Evolutionary conservation across 2,797 vertebrate genomes (phyloP), one percentile per base, ranked within the genome.

Genomic region (Takifugu ocellatus): DNA sequence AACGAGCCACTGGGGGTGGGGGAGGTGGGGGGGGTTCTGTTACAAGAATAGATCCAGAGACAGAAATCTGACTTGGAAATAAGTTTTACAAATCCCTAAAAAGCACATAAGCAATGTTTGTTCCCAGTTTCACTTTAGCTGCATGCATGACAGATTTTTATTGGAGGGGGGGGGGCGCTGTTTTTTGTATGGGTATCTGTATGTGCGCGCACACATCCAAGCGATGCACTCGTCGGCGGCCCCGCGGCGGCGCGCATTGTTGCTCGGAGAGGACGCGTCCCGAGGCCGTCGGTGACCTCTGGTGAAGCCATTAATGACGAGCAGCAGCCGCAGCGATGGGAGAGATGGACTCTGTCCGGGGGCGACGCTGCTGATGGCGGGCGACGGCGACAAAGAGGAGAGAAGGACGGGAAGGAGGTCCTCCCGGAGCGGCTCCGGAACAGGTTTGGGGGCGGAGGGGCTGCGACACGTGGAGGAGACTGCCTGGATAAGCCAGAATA

Each of bases 261-360:
- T 86, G 87, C 85, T 89, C 12, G 77, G 86, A 90, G 85, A 89
- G 86, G 81, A 83, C 88, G 77, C 83, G 83, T 83, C 87, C 87
- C 36, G 66, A 1, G 87, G 91, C 84, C 76, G 81, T 69, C 78
- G 72, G 81, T 89, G 88, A 91, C 89, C 88, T 89, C 89, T 90
- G 85, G 87, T 89, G 84, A 86, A 90, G 88, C 87, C 84, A 88
- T 89, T 91, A 89, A 90, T 91, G 88, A 91, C 89, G 88, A 89
- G 87, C 85, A 86, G 84, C 84, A 90, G 84, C 83, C 82, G 21
- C 21, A 84, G 87, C 77, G 86, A 91, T 90, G 84, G 87, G 88
- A 85, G 84, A 90, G 89, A 91, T 90, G 87, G 88, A 89, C 88
- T 88, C 77, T 87, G 78, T 86, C 90, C 89, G 56, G 72, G 72